These are phyloP conservation scores for Lonchura striata DNA, from an alignment of 2,113 vertebrate genomes.

Conservation along the genomic window DNA sequence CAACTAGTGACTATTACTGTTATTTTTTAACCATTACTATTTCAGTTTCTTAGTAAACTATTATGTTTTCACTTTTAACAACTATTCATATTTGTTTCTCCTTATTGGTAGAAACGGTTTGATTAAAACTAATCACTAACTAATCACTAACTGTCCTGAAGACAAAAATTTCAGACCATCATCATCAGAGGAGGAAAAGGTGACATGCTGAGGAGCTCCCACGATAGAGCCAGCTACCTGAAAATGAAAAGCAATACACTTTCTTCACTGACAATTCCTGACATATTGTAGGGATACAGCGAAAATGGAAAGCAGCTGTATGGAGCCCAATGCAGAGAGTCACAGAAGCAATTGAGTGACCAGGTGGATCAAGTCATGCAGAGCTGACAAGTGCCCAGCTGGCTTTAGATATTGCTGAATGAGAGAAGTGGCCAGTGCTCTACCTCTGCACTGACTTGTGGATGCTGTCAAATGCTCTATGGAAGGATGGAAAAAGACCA, in stretches of 20 bases:
- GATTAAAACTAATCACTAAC: too few relatives aligned
- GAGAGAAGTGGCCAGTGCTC: neutral
- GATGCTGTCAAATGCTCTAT: neutral
- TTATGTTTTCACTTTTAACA: neutral
- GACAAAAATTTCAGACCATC: neutral
- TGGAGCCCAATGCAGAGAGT: neutral
- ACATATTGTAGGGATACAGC: accelerated
- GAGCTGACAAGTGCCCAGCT: neutral
- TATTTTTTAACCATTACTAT: neutral
- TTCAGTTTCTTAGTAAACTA: neutral
- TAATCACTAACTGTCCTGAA: neutral
- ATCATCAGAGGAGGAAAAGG: accelerated
- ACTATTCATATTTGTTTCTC: neutral
- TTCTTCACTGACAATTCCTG: neutral
- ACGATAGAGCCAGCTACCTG: neutral
- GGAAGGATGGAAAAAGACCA: neutral
- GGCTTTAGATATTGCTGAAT: neutral
- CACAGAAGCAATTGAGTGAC: neutral
- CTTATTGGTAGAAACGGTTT: neutral
- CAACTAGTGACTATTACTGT: neutral
- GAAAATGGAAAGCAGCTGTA: neutral
- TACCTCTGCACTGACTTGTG: neutral
- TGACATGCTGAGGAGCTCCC: neutral
- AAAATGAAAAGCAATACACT: accelerated
- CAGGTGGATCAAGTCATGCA: neutral